phyloP scores from a whole-genome alignment of 2,797 vertebrate species.

The Neosilurus mollespiculum region DNA sequence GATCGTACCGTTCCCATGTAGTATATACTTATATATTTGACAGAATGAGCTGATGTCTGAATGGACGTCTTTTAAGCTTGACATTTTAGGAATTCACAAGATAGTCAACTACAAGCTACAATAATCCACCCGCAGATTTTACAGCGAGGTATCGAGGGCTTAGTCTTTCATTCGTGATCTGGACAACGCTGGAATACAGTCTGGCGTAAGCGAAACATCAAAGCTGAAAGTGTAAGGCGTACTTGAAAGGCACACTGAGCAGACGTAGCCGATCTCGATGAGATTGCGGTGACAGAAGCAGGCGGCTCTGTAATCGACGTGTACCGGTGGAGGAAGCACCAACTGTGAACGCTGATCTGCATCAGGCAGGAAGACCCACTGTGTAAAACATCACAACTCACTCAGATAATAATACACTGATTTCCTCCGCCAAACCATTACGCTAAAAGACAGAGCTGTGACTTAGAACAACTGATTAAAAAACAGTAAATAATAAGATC shows the following conservation, averaged over 20 bases:
- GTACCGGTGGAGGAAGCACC: constrained; percentile 85
- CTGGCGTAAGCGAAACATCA: too few relatives aligned
- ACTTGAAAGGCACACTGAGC: constrained; percentile 98
- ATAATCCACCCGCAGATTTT: neutral
- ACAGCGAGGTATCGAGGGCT: neutral
- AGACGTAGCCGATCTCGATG: constrained; percentile 96
- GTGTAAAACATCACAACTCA: constrained; percentile 40
- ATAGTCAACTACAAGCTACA: too few relatives aligned
- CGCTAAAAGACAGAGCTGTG: neutral
- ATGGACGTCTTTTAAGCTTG: too few relatives aligned
- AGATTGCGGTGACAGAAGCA: constrained; percentile 98
- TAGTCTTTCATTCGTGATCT: neutral
- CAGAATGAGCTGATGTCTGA: too few relatives aligned
- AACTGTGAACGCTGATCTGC: constrained; percentile 89
- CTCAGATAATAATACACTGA: neutral
- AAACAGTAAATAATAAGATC: neutral
- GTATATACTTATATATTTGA: too few relatives aligned
- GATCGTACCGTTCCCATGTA: too few relatives aligned
- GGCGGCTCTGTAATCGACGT: constrained; percentile 94
- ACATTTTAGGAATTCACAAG: too few relatives aligned
- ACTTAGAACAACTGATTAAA: neutral
- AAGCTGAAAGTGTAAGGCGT: constrained; percentile 57
- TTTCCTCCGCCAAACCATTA: neutral
- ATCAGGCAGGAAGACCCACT: constrained; percentile 98
- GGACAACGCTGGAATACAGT: neutral